Evolutionary conservation across 2,888 invertebrate genomes (phyloP).

Genomic region (Lasius platythorax): DNA sequence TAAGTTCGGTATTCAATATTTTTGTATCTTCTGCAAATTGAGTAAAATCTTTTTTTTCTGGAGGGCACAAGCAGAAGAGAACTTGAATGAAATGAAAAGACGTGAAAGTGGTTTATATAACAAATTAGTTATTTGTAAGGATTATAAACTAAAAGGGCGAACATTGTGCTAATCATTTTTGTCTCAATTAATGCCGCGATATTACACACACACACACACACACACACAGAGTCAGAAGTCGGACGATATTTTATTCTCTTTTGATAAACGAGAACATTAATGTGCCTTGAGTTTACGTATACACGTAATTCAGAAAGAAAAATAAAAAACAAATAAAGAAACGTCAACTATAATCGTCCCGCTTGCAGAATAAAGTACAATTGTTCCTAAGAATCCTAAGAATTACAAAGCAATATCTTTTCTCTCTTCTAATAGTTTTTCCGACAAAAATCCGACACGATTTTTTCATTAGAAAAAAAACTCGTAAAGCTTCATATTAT

Average conservation of each 20-base stretch:
- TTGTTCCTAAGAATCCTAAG: slow-evolving; percentile 6
- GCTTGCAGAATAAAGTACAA: background rate
- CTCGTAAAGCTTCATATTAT: background rate
- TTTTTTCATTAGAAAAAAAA: background rate
- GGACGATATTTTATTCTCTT: slow-evolving; percentile 12
- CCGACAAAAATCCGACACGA: background rate
- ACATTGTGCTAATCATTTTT: background rate
- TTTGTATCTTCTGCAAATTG: background rate
- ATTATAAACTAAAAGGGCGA: background rate
- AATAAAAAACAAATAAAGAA: background rate
- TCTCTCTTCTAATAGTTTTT: background rate
- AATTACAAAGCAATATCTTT: background rate
- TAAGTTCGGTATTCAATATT: background rate
- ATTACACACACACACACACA: background rate
- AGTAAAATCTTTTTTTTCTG: background rate
- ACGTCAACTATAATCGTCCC: background rate
- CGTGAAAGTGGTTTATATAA: background rate
- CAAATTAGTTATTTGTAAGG: background rate
- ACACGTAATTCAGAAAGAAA: background rate
- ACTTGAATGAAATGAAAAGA: background rate
- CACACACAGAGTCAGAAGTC: background rate
- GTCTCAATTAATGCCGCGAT: background rate
- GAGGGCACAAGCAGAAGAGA: background rate
- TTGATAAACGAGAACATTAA: slow-evolving; percentile 21
- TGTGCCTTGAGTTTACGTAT: slow-evolving; percentile 21